Percentiles rank a stretch among this genome's conserved stretches.
phyloP scores from a whole-genome alignment of 1,140 invertebrate species.

The Coenobita brevimanus region DNA sequence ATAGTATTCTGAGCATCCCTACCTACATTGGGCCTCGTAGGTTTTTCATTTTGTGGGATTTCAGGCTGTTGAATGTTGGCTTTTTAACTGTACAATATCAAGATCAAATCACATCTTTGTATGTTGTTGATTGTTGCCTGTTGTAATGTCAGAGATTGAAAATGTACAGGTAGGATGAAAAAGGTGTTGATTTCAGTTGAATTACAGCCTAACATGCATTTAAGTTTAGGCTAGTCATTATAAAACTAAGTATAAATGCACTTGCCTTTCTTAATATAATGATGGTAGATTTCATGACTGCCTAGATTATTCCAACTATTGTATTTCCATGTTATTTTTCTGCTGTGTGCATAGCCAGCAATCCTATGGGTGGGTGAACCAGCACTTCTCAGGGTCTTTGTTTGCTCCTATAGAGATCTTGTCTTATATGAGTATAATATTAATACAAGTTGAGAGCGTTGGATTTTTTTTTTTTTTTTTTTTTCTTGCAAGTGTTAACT shows the following conservation, averaged over 20 bases:
- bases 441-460: slow-evolving; percentile 6
- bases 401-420: slow-evolving; percentile 61
- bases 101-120: neutral
- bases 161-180: too few relatives aligned
- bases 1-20: too few relatives aligned
- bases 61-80: neutral
- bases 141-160: neutral
- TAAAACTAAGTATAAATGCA: neutral
- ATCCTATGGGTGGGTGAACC: slow-evolving; percentile 54
- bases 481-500: slow-evolving; percentile 60
- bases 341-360: slow-evolving; percentile 25
- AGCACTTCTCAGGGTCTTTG: slow-evolving; percentile 66
- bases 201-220: too few relatives aligned
- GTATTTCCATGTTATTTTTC: neutral
- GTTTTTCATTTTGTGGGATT: neutral
- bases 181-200: too few relatives aligned
- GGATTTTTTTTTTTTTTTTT: slow-evolving; percentile 31
- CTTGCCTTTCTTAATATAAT: neutral
- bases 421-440: slow-evolving; percentile 56
- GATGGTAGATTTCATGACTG: neutral
- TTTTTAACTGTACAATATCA: neutral
- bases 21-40: too few relatives aligned
- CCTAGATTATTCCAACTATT: neutral
- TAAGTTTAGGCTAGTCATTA: neutral
- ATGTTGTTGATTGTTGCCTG: slow-evolving; percentile 2